These are phyloP conservation scores for Metacarcinus magister DNA, from an alignment of 2,888 invertebrate genomes.

Conservation along the genomic window DNA sequence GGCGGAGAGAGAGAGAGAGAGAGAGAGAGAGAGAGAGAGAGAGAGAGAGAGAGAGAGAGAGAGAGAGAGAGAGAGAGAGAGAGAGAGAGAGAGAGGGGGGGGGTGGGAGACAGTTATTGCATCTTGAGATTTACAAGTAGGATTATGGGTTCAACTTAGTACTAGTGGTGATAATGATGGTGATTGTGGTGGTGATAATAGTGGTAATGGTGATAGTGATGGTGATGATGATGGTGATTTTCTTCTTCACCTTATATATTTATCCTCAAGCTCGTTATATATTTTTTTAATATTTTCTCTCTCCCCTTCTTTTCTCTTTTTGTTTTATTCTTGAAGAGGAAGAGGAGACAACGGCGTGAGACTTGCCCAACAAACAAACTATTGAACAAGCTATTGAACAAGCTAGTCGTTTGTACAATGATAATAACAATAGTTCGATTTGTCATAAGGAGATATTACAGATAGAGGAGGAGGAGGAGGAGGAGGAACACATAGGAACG, in stretches of 20 bases:
- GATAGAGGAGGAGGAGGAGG: too few species aligned
- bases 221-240: background rate
- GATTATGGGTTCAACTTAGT: background rate
- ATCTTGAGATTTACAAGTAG: background rate
- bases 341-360: too few species aligned
- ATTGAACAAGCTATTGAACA: too few species aligned
- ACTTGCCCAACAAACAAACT: too few species aligned
- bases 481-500: too few species aligned
- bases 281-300: background rate
- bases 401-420: too few species aligned
- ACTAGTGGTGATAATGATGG: background rate
- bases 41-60: conserved; percentile 56
- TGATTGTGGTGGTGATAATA: background rate
- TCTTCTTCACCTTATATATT: background rate
- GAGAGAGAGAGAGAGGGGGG: background rate
- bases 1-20: background rate
- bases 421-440: too few species aligned
- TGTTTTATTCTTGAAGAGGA: too few species aligned
- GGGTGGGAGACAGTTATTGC: background rate
- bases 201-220: background rate
- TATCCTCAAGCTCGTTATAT: background rate
- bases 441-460: too few species aligned
- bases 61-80: background rate
- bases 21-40: conserved; percentile 41
- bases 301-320: too few species aligned